Evolutionary conservation across 2,113 vertebrate species (phyloP).

Genomic region (Argyrosomus japonicus): DNA sequence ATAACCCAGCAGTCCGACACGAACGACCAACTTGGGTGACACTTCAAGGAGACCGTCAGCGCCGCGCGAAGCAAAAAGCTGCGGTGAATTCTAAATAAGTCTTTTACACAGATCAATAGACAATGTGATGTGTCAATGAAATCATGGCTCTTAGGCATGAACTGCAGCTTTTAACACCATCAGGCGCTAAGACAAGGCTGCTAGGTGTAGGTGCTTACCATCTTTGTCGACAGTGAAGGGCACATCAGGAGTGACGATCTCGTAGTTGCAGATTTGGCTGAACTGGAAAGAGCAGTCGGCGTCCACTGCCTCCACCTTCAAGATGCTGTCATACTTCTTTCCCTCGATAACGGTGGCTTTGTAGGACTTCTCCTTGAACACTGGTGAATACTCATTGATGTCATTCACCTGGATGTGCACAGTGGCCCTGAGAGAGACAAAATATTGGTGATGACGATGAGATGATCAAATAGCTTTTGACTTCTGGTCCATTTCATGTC

Average conservation of each 20-base stretch:
- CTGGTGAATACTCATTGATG: constrained; percentile 94
- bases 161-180: constrained; percentile 1
- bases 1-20: neutral
- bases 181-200: constrained; percentile 13
- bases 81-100: constrained; percentile 49
- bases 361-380: constrained; percentile 98
- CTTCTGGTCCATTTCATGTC: neutral
- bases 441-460: no score
- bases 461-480: neutral
- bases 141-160: neutral
- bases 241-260: constrained; percentile 94
- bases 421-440: constrained; percentile 86
- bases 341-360: constrained; percentile 92
- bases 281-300: constrained; percentile 98
- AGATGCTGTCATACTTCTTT: constrained; percentile 88
- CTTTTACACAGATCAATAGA: constrained; percentile 66
- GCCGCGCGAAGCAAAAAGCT: constrained; percentile 22
- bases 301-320: constrained; percentile 94
- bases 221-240: constrained; percentile 96
- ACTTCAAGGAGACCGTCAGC: constrained; percentile 57
- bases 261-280: constrained; percentile 98
- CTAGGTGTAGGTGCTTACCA: constrained; percentile 82
- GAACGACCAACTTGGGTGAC: constrained; percentile 10
- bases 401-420: constrained; percentile 98
- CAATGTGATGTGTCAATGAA: constrained; percentile 56